These are phyloP conservation scores for Corythoichthys intestinalis DNA, from an alignment of 2,113 vertebrate genomes.

Conservation along the genomic window DNA sequence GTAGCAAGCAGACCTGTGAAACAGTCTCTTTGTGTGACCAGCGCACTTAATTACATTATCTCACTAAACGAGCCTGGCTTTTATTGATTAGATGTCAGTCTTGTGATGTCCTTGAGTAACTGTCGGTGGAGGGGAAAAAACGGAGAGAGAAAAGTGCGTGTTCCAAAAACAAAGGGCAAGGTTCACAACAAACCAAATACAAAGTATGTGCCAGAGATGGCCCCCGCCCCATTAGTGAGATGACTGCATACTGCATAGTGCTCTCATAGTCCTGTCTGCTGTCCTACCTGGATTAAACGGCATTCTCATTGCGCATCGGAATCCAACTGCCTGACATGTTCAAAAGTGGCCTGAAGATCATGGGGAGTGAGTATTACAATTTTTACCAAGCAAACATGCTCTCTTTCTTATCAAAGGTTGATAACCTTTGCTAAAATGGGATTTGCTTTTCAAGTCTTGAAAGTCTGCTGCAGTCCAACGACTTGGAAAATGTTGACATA, in stretches of 20 bases:
- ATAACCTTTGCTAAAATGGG: background rate
- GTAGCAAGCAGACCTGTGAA: slow-evolving; percentile 14
- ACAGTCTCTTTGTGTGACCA: slow-evolving; percentile 3
- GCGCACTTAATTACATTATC: slow-evolving; percentile 3
- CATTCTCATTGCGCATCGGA: slow-evolving; percentile 4
- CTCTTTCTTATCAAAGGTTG: background rate
- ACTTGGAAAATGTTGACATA: background rate
- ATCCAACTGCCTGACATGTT: slow-evolving; percentile 46
- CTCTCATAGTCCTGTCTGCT: slow-evolving; percentile 18
- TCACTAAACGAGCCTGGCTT: background rate
- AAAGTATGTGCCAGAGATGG: slow-evolving; percentile 23
- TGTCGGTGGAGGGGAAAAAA: slow-evolving; percentile 7
- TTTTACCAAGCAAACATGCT: background rate
- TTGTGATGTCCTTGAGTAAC: slow-evolving; percentile 38
- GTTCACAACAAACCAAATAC: slow-evolving; percentile 68
- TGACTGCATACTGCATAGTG: slow-evolving; percentile 8
- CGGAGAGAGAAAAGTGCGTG: slow-evolving; percentile 20
- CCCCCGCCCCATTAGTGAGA: slow-evolving; percentile 30
- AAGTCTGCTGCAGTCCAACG: background rate
- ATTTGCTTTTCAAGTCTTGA: slow-evolving; percentile 15
- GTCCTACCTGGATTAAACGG: slow-evolving; percentile 15
- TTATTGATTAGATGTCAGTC: slow-evolving; percentile 25
- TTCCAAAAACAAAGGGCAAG: slow-evolving; percentile 69
- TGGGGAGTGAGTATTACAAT: slow-evolving; percentile 59
- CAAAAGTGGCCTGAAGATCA: slow-evolving; percentile 59